Conservation (phyloP, 1,140 invertebrate genomes). For the Drosophila elegans region DNA sequence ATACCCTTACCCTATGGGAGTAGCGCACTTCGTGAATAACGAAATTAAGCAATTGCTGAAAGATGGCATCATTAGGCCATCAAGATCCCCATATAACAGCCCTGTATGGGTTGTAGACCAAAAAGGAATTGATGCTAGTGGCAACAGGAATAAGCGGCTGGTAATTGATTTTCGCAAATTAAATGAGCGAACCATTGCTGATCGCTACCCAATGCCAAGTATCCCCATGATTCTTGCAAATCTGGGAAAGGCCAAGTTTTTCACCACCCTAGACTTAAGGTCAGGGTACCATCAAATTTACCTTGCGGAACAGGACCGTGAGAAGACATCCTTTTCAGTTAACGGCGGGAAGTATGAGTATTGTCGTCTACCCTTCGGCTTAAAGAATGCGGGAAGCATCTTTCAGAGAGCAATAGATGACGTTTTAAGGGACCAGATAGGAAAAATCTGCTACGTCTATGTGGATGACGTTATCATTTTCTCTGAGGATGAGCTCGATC, state of each 20-base stretch:
- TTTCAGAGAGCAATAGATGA: not conserved
- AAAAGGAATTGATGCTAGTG: not conserved
- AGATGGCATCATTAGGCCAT: too few species aligned
- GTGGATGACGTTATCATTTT: not conserved
- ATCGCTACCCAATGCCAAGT: not conserved
- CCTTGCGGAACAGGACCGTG: too few species aligned
- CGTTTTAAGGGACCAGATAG: not conserved
- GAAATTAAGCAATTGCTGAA: too few species aligned
- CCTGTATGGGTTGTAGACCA: not conserved
- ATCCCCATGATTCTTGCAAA: constrained; percentile 1
- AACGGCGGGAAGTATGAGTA: too few species aligned
- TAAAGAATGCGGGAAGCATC: not conserved
- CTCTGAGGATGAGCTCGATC: not conserved
- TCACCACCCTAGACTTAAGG: too few species aligned
- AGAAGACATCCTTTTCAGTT: too few species aligned
- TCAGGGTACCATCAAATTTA: too few species aligned
- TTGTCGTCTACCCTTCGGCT: too few species aligned
- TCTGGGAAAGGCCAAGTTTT: not conserved
- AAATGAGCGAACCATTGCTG: not conserved
- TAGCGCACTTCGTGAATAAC: too few species aligned
- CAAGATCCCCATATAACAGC: too few species aligned
- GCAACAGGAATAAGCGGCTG: not conserved
- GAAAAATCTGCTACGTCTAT: not conserved
- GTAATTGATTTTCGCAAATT: not conserved
- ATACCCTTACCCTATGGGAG: too few species aligned